phyloP scores from a whole-genome alignment of 1,140 invertebrate species.

The Eriocheir sinensis region DNA sequence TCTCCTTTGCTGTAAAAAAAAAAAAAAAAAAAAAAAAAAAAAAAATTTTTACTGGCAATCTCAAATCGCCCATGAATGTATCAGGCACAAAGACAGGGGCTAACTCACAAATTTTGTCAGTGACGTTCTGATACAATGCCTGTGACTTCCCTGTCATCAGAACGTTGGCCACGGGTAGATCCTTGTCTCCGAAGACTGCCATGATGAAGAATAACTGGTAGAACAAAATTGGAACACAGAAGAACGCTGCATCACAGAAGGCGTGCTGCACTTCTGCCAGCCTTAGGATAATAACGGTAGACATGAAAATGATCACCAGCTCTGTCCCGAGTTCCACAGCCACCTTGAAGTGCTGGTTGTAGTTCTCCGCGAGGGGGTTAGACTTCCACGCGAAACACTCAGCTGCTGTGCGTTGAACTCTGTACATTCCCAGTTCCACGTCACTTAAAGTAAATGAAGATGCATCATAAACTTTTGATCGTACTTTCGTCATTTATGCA shows the following conservation, averaged over 20 bases:
- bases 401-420: constrained; percentile 33
- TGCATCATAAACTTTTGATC: not conserved
- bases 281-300: not conserved
- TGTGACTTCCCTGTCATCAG: constrained; percentile 36
- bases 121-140: constrained; percentile 20
- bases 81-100: not conserved
- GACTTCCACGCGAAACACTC: not conserved
- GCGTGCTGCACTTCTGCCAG: constrained; percentile 7
- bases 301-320: constrained; percentile 31
- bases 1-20: no score
- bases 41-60: constrained; percentile 29
- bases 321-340: constrained; percentile 35
- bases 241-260: constrained; percentile 2
- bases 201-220: not conserved
- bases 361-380: not conserved
- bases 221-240: constrained; percentile 30
- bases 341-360: constrained; percentile 41
- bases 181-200: constrained; percentile 36
- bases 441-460: not conserved
- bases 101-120: constrained; percentile 5
- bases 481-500: no score
- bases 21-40: no score
- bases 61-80: constrained; percentile 42
- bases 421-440: constrained; percentile 39
- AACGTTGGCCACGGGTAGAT: constrained; percentile 38